phyloP scores from a whole-genome alignment of 1,140 invertebrate genomes.

The Pseudachorutes palmiensis region DNA sequence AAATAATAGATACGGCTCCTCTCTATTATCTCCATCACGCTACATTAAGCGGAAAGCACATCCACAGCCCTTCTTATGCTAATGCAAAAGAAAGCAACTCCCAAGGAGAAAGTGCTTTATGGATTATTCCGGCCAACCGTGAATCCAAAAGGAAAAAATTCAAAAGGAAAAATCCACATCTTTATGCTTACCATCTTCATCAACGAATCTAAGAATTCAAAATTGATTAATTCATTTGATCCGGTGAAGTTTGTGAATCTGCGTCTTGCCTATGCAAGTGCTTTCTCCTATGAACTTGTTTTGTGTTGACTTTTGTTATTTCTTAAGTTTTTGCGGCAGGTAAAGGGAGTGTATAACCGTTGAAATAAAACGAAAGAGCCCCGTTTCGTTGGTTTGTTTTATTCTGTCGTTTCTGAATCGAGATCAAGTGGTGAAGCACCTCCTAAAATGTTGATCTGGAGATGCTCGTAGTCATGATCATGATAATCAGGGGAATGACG shows the following conservation, averaged over 20 bases:
- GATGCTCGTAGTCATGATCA: slow-evolving; percentile 9
- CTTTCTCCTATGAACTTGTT: too few species aligned
- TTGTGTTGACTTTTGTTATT: too few species aligned
- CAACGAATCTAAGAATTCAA: background rate
- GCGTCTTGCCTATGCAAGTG: too few species aligned
- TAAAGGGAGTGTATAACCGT: background rate
- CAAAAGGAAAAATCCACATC: too few species aligned
- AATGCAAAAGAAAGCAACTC: slow-evolving; percentile 16
- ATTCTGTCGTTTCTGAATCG: background rate
- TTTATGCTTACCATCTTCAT: background rate
- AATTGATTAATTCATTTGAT: too few species aligned
- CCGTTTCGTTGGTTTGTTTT: background rate
- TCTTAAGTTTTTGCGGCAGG: too few species aligned
- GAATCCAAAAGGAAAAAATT: too few species aligned
- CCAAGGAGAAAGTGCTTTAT: too few species aligned
- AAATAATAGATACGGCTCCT: slow-evolving; percentile 36
- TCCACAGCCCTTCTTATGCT: slow-evolving; percentile 16
- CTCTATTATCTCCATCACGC: slow-evolving; percentile 35
- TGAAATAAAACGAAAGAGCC: slow-evolving; percentile 5
- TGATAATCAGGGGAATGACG: slow-evolving; percentile 11
- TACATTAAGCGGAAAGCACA: slow-evolving; percentile 28
- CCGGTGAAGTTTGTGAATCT: too few species aligned
- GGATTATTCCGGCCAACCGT: too few species aligned
- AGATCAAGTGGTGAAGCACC: background rate
- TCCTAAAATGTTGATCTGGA: background rate